Conservation (phyloP, 1,140 invertebrate genomes). For the Chymomyza costata region DNA sequence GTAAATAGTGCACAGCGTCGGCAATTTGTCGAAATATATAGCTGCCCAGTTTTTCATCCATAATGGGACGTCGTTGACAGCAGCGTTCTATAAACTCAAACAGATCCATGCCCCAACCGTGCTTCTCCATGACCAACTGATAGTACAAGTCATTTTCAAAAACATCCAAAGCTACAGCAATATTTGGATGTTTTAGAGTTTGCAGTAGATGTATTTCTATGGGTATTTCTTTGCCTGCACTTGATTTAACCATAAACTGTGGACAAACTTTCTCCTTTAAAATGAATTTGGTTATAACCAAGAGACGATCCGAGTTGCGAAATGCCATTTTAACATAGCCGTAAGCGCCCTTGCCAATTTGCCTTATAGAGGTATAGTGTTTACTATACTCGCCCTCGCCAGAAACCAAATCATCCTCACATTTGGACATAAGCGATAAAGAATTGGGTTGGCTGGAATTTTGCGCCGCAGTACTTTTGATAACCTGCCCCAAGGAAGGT, state of each 20-base stretch:
- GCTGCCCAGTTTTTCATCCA: conserved; percentile 83
- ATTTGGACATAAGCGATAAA: conserved; percentile 77
- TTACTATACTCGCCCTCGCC: conserved; percentile 81
- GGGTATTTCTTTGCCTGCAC: conserved; percentile 78
- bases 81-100: conserved; percentile 90
- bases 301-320: conserved; percentile 78
- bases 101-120: conserved; percentile 85
- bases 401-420: conserved; percentile 76
- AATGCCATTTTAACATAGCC: conserved; percentile 84
- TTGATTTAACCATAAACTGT: conserved; percentile 82
- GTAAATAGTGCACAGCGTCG: conserved; percentile 82
- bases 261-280: conserved; percentile 82
- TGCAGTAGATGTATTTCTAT: conserved; percentile 82
- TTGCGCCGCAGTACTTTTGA: conserved; percentile 48
- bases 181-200: conserved; percentile 83
- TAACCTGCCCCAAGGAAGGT: conserved; percentile 68
- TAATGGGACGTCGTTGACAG: conserved; percentile 79
- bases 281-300: conserved; percentile 86
- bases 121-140: conserved; percentile 88
- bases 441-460: conserved; percentile 77
- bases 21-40: conserved; percentile 86
- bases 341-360: conserved; percentile 86
- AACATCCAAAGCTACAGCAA: conserved; percentile 83
- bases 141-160: conserved; percentile 85
- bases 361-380: conserved; percentile 82